Percentiles rank a stretch among this genome's conserved stretches.
Conservation (phyloP, 35 echinoderm and acorn worm species). For the Ophiothrix spiculata region DNA sequence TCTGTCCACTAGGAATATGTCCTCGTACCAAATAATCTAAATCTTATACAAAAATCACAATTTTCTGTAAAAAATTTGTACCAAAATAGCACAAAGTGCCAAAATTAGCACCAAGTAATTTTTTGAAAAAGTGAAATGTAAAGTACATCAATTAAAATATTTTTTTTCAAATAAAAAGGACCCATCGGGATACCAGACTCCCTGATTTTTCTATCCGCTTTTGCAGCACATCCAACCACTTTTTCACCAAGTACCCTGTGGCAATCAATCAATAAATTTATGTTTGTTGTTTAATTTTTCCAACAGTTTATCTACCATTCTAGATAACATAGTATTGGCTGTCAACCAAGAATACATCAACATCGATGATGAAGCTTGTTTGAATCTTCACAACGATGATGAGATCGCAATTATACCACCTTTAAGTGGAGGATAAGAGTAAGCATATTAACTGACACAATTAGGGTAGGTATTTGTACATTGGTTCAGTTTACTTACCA, state of each 20-base stretch:
- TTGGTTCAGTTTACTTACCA: too few relatives aligned
- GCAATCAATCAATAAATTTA: too few relatives aligned
- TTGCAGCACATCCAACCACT: background rate
- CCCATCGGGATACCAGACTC: background rate
- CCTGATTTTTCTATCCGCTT: background rate
- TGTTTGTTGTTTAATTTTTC: background rate
- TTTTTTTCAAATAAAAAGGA: background rate
- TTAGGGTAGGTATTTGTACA: too few relatives aligned
- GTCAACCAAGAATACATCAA: conserved; percentile 81
- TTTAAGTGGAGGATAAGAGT: conserved; percentile 86
- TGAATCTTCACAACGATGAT: conserved; percentile 48
- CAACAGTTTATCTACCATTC: conserved; percentile 51
- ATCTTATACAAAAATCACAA: too few relatives aligned
- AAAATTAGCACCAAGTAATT: background rate
- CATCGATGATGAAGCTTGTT: conserved; percentile 13
- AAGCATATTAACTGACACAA: background rate
- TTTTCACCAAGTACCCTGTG: background rate
- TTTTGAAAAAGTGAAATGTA: background rate
- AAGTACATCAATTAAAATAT: background rate
- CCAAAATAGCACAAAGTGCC: too few relatives aligned
- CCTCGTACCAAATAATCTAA: too few relatives aligned
- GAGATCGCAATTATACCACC: conserved; percentile 93
- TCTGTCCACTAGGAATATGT: too few relatives aligned
- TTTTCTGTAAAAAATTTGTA: too few relatives aligned
- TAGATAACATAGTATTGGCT: conserved; percentile 60